These are phyloP conservation scores for Balaeniceps rex DNA, from an alignment of 2,113 vertebrate genomes.

Conservation along the genomic window DNA sequence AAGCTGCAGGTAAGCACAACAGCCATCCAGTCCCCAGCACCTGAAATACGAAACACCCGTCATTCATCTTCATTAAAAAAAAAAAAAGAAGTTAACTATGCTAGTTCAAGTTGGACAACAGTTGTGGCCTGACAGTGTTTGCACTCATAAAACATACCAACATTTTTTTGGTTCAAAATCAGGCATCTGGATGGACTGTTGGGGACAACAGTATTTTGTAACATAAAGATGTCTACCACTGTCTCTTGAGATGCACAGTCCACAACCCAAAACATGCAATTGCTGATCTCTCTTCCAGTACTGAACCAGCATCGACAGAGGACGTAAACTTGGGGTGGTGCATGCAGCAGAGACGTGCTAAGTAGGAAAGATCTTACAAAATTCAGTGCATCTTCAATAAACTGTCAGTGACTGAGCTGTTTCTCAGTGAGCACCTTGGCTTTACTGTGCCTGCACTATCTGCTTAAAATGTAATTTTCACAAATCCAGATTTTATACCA, in stretches of 20 bases:
- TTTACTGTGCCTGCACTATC: background rate
- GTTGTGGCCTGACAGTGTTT: no score
- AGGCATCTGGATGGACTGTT: background rate
- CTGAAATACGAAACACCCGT: background rate
- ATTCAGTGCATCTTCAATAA: no score
- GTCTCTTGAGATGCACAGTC: rapidly evolving
- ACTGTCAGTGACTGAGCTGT: no score
- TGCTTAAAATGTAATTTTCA: background rate
- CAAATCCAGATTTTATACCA: background rate
- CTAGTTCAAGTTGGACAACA: no score
- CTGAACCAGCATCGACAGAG: rapidly evolving
- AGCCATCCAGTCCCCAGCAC: background rate
- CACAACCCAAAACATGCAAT: rapidly evolving
- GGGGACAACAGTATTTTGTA: background rate
- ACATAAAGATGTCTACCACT: rapidly evolving
- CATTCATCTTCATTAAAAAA: background rate
- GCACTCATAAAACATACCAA: rapidly evolving
- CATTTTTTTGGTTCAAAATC: background rate
- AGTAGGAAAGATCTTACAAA: background rate
- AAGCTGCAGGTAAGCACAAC: conserved; percentile 10
- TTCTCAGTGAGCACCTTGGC: background rate
- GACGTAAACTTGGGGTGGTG: rapidly evolving
- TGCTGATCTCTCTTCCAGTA: background rate
- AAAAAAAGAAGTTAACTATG: no score
- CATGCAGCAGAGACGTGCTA: background rate